Percentiles rank a stretch among this genome's conserved stretches.
Conservation (phyloP, 2,888 invertebrate species). For the Machimus atricapillus region DNA sequence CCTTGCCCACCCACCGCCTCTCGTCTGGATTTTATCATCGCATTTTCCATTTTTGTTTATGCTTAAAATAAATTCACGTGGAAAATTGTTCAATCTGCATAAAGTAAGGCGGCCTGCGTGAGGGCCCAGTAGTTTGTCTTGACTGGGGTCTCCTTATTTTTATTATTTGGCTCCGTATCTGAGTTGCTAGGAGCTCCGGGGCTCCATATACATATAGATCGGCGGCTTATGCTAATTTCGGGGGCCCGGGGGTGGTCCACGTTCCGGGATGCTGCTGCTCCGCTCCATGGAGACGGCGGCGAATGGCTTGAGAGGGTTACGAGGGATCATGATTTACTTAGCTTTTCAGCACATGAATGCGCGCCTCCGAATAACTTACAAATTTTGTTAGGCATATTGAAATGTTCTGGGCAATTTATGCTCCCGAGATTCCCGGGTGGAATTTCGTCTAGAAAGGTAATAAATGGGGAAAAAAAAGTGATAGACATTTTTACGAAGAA, state of each 20-base stretch:
- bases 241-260: neutral
- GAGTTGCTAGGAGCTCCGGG: neutral
- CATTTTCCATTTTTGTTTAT: slow-evolving; percentile 25
- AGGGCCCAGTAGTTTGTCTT: slow-evolving; percentile 9
- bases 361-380: neutral
- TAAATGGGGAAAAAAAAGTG: neutral
- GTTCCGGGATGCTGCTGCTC: neutral
- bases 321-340: neutral
- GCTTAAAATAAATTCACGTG: slow-evolving; percentile 37
- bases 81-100: slow-evolving; percentile 40
- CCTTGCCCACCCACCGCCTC: neutral
- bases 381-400: neutral
- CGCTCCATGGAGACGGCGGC: neutral
- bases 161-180: neutral
- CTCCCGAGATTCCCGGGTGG: neutral
- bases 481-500: neutral
- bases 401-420: neutral
- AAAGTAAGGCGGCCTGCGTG: neutral
- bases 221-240: slow-evolving; percentile 13
- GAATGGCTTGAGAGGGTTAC: neutral
- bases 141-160: neutral
- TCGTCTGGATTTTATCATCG: slow-evolving; percentile 28
- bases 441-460: neutral
- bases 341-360: neutral
- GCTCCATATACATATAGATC: neutral